Evolutionary conservation across 2,113 vertebrate species (phyloP).

Genomic region (Naja naja): DNA sequence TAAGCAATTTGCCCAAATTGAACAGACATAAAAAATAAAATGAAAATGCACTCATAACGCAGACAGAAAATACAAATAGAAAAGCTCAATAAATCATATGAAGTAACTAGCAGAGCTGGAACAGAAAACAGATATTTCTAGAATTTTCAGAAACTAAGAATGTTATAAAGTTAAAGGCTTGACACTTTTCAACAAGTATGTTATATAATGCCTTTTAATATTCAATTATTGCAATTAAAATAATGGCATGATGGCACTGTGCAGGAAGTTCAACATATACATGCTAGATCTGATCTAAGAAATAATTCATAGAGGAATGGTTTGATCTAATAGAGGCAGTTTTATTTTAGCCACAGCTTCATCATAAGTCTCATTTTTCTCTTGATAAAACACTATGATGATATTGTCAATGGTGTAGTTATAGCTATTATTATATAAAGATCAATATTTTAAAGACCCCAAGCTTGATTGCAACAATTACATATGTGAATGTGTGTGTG

Average conservation of each 20-base stretch:
- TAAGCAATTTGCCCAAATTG: neutral
- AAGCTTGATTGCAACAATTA: too few species aligned
- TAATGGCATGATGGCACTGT: neutral
- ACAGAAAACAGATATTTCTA: constrained; percentile 4
- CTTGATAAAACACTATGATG: neutral
- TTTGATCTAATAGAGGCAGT: neutral
- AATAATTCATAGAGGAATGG: neutral
- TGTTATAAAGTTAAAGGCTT: constrained; percentile 13
- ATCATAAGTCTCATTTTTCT: neutral
- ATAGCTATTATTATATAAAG: neutral
- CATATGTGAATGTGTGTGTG: too few species aligned
- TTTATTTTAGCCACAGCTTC: neutral
- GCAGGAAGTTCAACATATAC: neutral
- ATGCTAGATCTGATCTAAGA: neutral
- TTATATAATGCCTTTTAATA: neutral
- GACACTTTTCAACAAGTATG: neutral
- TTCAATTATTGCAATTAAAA: neutral
- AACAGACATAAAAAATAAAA: neutral
- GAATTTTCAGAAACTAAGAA: constrained; percentile 2
- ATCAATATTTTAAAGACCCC: neutral
- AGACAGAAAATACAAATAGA: neutral
- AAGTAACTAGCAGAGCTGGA: neutral
- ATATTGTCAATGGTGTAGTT: neutral
- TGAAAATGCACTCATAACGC: neutral
- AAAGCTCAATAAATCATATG: constrained; percentile 13